Evolutionary conservation across 1,140 invertebrate species (phyloP), one percentile per base, ranked within the genome.

Genomic region (Drosophila dunni): DNA sequence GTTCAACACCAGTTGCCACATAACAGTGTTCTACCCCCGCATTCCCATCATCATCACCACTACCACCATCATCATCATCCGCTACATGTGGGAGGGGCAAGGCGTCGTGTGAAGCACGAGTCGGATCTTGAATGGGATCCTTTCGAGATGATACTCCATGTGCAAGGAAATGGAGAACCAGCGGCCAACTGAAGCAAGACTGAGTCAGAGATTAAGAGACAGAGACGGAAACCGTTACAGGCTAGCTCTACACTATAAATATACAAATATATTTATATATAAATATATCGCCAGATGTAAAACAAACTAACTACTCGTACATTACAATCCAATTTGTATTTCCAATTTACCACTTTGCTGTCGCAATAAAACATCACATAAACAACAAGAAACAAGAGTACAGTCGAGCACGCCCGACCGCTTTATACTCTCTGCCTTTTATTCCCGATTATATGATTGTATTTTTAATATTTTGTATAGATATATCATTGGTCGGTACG

Each of bases 71-170:
- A 64, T 48, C 77, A 72, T 63, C 51, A 42, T 20, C 68, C 64
- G 48, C 46, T 72, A 45, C 46, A 69, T 15, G 42, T 45, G 6
- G 45, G 24, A 8, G 50, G 34, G 13, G 54, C 40, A 0, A 60
- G 83, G 8, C 79, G 83, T 3, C 73, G 88, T 3, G 78, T 91
- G 7, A 88, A 91, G 61, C 88, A 91, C 57, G 75, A 83, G n/a
- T 69, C 86, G 1, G 90, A 91, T 63, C 72, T 91, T 33, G 90
- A 91, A 53, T 91, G 90, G 90, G 90, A 91, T 85, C 90, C 90
- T 29, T 91, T 91, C 17, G 90, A 91, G 58, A 91, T 91, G 90
- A 91, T 91, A 40, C 67, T 91, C 2, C 90, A 91, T 45, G 90
- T 91, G 48, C 90, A 91, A 40, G 86, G 84, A 15, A 82, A 65